Percentiles rank a stretch among this genome's conserved stretches.
Conservation (phyloP, 92 coral and sea anemone species). For the Porites cylindrica region DNA sequence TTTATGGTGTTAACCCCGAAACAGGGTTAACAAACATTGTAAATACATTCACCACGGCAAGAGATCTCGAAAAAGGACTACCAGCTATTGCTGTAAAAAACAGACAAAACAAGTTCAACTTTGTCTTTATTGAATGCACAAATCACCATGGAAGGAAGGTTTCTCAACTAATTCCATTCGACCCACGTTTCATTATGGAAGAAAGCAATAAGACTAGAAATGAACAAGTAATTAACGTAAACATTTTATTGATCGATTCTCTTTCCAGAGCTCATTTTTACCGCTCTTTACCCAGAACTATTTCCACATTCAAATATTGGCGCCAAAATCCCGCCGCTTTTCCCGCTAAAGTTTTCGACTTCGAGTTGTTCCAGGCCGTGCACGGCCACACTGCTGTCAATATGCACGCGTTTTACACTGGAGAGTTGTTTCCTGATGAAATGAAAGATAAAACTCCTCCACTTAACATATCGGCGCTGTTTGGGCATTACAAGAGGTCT, state of each 20-base stretch:
- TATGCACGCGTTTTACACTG: conserved; percentile 88
- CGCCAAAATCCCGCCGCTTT: conserved; percentile 39
- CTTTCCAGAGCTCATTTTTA: conserved; percentile 91
- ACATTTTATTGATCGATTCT: conserved; percentile 83
- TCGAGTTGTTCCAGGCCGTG: conserved; percentile 86
- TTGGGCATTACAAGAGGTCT: conserved; percentile 79
- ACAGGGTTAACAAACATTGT: conserved; percentile 31
- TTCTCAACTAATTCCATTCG: conserved; percentile 76
- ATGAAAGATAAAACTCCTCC: conserved; percentile 33
- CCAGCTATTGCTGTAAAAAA: conserved; percentile 34
- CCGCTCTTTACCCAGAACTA: conserved; percentile 89
- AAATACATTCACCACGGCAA: conserved; percentile 6
- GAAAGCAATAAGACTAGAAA: conserved; percentile 42
- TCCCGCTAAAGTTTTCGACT: conserved; percentile 77
- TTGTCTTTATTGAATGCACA: conserved; percentile 70
- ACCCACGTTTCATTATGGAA: conserved; percentile 72
- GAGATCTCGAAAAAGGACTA: conserved; percentile 63
- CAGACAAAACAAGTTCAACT: conserved; percentile 51
- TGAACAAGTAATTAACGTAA: conserved; percentile 67
- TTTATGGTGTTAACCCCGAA: conserved; percentile 19
- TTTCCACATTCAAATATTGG: conserved; percentile 72
- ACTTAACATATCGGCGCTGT: conserved; percentile 71
- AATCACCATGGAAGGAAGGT: conserved; percentile 16
- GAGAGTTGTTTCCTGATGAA: conserved; percentile 63
- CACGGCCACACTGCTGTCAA: conserved; percentile 89